Conservation (phyloP, 2,797 vertebrate genomes). For the Rousettus madagascariensis region DNA sequence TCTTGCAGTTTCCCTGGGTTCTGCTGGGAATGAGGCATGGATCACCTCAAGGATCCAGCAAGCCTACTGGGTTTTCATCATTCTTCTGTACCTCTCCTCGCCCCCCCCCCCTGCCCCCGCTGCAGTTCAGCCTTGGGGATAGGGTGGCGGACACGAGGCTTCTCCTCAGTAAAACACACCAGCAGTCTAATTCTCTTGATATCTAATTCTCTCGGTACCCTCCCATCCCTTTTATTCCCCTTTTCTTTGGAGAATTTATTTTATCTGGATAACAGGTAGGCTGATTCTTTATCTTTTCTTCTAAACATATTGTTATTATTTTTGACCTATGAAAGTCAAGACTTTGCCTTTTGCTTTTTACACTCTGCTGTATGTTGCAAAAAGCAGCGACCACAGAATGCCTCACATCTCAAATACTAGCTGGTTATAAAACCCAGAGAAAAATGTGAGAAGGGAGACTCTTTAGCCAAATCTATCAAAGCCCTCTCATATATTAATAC, state of each 20-base stretch:
- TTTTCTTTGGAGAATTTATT: not conserved
- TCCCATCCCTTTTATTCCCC: not conserved
- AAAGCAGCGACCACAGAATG: not conserved
- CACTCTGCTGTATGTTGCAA: not conserved
- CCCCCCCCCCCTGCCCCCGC: rapidly evolving
- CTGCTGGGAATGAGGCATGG: not conserved
- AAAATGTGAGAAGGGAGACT: not conserved
- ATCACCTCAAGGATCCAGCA: not conserved
- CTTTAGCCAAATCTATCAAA: not conserved
- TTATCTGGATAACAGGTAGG: not conserved
- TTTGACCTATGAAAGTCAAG: not conserved
- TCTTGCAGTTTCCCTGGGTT: not conserved
- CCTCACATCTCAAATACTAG: not conserved
- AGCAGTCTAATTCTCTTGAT: not conserved
- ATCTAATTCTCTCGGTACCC: not conserved
- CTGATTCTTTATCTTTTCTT: not conserved
- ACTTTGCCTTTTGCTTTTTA: not conserved
- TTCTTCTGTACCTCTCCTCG: not conserved
- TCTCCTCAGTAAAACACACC: not conserved
- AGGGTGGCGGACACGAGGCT: too few species aligned
- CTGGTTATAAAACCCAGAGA: not conserved
- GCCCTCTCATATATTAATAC: not conserved
- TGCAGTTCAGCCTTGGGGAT: not conserved
- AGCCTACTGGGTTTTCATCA: not conserved
- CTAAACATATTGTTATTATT: not conserved